These are phyloP conservation scores for Sclerurus mexicanus DNA, from an alignment of 2,113 vertebrate genomes.

Conservation along the genomic window DNA sequence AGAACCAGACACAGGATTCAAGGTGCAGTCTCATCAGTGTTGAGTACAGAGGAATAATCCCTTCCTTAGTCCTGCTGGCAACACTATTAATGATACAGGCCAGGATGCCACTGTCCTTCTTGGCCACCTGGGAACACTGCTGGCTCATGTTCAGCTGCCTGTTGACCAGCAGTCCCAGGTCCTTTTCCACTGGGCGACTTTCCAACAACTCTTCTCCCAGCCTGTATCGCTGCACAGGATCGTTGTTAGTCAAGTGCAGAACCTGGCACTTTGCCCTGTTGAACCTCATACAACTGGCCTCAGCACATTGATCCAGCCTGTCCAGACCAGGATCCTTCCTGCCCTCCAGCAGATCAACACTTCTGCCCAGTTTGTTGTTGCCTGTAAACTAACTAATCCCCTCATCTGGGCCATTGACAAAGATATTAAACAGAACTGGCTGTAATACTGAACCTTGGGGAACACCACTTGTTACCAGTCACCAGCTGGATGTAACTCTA, in stretches of 20 bases:
- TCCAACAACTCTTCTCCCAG: neutral
- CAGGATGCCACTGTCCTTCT: neutral
- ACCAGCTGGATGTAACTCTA: accelerated
- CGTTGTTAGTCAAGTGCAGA: accelerated
- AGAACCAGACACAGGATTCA: neutral
- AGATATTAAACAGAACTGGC: neutral
- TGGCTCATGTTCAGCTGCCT: neutral
- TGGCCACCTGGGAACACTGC: neutral
- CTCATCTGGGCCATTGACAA: neutral
- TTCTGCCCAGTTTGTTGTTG: accelerated
- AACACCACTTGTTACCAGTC: neutral
- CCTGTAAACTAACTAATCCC: neutral
- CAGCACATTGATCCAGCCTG: neutral
- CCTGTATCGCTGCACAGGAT: accelerated
- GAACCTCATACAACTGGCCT: neutral
- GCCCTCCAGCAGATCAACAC: neutral
- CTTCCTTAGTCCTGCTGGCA: neutral
- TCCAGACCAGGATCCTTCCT: neutral
- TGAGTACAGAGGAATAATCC: neutral
- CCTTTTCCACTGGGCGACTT: neutral
- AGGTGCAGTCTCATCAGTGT: neutral
- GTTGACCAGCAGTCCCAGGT: neutral
- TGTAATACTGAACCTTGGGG: neutral
- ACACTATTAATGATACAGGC: neutral
- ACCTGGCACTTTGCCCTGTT: accelerated